Percentiles rank a stretch among this genome's conserved stretches.
phyloP scores from a whole-genome alignment of 2,797 vertebrate genomes.

The Pantherophis alleghaniensis region DNA sequence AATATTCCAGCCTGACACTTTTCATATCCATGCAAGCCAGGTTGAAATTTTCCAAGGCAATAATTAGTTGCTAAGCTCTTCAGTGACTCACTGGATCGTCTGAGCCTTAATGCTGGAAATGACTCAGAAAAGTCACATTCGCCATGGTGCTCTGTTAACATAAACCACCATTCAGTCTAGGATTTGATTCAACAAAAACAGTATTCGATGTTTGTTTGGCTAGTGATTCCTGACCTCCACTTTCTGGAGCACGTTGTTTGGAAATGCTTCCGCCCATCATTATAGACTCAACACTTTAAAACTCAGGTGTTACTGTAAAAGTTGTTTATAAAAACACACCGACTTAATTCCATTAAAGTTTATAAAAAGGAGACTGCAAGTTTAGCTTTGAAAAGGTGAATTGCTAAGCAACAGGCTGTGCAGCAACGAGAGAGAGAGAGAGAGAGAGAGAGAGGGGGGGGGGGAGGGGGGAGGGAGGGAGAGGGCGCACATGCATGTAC shows the following conservation, averaged over 20 bases:
- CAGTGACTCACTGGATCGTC: neutral
- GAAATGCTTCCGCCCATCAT: neutral
- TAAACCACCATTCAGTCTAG: neutral
- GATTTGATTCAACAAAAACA: neutral
- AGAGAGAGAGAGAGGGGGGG: too few relatives aligned
- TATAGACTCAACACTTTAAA: neutral
- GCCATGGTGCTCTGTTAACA: neutral
- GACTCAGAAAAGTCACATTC: neutral
- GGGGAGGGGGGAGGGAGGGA: neutral
- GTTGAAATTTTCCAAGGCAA: neutral
- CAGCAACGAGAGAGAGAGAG: constrained; percentile 27
- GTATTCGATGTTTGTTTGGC: neutral
- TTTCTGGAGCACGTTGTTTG: neutral
- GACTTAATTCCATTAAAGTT: constrained; percentile 39
- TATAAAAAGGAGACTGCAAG: constrained; percentile 10
- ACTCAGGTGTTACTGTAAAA: constrained; percentile 10
- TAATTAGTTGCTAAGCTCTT: neutral
- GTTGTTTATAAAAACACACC: constrained; percentile 37
- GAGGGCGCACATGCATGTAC: too few relatives aligned
- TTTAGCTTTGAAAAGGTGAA: constrained; percentile 46
- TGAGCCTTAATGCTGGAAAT: neutral
- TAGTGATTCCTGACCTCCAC: neutral
- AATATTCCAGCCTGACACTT: neutral
- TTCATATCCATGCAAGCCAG: neutral
- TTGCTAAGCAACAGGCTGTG: constrained; percentile 62